phyloP scores from a whole-genome alignment of 1,140 invertebrate species.

The Caenorhabditis latens region DNA sequence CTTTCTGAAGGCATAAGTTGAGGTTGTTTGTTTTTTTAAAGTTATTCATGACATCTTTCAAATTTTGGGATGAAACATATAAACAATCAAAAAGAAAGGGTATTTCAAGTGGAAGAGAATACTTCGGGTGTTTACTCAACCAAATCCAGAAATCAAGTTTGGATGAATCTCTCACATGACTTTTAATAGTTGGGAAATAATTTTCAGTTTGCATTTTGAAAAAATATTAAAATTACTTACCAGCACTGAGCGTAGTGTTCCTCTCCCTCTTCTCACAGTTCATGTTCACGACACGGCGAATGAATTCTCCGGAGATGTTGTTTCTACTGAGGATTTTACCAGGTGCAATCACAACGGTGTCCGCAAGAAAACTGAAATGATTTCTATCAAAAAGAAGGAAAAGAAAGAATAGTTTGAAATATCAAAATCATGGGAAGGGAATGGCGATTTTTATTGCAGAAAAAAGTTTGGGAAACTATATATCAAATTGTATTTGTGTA shows the following conservation, averaged over 20 bases:
- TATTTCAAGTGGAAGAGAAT: constrained; percentile 4
- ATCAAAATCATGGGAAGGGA: too few relatives aligned
- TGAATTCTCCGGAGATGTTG: not conserved
- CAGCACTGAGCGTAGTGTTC: not conserved
- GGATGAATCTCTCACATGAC: not conserved
- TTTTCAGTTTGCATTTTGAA: too few relatives aligned
- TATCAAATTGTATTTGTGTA: too few relatives aligned
- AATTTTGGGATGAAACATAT: too few relatives aligned
- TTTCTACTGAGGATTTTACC: not conserved
- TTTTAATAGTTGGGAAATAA: too few relatives aligned
- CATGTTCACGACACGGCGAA: not conserved
- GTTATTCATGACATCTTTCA: too few relatives aligned
- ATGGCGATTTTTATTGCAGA: too few relatives aligned
- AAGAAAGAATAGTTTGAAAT: too few relatives aligned
- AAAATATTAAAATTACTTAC: not conserved
- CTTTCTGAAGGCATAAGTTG: not conserved
- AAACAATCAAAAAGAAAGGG: not conserved
- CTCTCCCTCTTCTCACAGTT: not conserved
- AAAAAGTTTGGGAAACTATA: too few relatives aligned
- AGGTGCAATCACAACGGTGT: not conserved
- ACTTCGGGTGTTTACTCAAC: not conserved
- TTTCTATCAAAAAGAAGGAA: too few relatives aligned
- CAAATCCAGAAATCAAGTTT: not conserved
- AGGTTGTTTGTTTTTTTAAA: too few relatives aligned
- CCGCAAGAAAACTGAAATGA: constrained; percentile 6